Conservation (phyloP, 2,888 invertebrate genomes). For the Caenorhabditis wallacei region DNA sequence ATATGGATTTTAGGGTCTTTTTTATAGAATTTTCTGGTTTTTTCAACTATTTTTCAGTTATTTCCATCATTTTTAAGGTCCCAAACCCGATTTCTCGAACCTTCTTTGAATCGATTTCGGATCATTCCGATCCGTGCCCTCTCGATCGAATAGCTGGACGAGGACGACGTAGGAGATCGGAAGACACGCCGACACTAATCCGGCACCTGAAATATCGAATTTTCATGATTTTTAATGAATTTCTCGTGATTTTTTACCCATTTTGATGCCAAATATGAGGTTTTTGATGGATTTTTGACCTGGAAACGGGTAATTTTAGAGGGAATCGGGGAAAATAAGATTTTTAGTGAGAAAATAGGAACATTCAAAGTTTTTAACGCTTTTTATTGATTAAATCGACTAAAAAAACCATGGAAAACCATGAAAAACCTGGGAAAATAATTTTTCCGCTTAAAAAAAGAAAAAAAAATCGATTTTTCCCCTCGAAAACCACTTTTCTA, state of each 20-base stretch:
- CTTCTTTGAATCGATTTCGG: constrained; percentile 67
- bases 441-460: neutral
- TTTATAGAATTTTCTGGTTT: neutral
- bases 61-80: neutral
- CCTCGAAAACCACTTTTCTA: neutral
- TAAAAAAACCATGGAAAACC: neutral
- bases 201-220: constrained; percentile 24
- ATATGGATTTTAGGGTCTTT: neutral
- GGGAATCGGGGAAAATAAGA: neutral
- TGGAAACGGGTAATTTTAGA: neutral
- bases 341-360: neutral
- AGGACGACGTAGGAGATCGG: constrained; percentile 72
- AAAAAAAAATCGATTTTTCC: neutral
- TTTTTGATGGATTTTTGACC: neutral
- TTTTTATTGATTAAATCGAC: neutral
- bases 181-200: constrained; percentile 50
- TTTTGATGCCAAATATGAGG: constrained; percentile 1
- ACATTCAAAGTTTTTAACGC: no score
- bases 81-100: constrained; percentile 29
- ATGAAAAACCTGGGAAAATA: neutral
- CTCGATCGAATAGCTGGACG: constrained; percentile 64
- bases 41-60: constrained; percentile 4
- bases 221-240: neutral
- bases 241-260: constrained; percentile 14
- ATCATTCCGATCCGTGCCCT: constrained; percentile 70